These are phyloP conservation scores for Popillia japonica DNA, from an alignment of 1,140 invertebrate species.

Conservation along the genomic window DNA sequence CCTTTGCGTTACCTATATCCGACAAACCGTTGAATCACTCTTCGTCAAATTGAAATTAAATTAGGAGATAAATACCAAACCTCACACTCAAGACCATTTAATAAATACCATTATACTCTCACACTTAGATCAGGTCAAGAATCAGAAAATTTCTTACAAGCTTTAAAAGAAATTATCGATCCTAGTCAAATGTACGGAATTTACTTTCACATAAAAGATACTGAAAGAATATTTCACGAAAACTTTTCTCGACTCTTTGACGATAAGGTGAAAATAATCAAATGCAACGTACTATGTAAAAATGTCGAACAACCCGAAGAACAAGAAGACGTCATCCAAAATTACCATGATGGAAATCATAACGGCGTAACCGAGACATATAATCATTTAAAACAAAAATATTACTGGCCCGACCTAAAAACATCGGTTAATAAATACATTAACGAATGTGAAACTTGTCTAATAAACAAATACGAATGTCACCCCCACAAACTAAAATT, in stretches of 20 bases:
- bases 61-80: neutral
- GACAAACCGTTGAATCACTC: neutral
- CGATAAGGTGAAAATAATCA: neutral
- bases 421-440: neutral
- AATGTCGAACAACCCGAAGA: neutral
- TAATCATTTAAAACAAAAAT: conserved; percentile 41
- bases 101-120: neutral
- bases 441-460: neutral
- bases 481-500: neutral
- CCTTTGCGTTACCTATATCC: conserved; percentile 25
- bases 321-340: neutral
- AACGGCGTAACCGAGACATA: conserved; percentile 45
- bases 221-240: neutral
- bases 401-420: neutral
- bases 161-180: neutral
- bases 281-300: neutral
- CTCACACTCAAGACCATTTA: neutral
- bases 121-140: neutral
- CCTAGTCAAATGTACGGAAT: neutral
- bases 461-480: neutral
- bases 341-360: conserved; percentile 41
- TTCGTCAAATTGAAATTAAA: neutral
- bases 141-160: neutral
- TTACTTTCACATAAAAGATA: neutral
- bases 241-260: neutral